Percentiles rank a stretch among this genome's conserved stretches.
These are phyloP conservation scores for Xiphorhynchus erythropygius DNA, from an alignment of 2,797 vertebrate species.

Conservation along the genomic window DNA sequence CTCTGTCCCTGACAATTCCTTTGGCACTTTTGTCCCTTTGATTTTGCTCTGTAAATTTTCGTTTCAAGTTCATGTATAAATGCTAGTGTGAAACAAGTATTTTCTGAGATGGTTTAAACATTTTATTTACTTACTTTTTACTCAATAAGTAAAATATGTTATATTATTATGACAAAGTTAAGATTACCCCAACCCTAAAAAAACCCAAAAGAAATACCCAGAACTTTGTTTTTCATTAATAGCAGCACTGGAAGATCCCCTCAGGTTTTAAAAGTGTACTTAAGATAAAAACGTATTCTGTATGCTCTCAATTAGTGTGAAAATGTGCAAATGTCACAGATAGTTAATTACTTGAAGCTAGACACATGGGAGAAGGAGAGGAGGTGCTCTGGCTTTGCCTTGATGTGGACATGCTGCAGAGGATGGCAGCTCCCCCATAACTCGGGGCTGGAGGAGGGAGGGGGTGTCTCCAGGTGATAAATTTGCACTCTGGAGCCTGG, in stretches of 20 bases:
- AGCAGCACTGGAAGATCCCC: not conserved
- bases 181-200: not conserved
- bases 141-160: not conserved
- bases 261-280: not conserved
- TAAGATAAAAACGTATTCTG: not conserved
- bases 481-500: not conserved
- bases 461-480: conserved; percentile 5
- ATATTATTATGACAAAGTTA: not conserved
- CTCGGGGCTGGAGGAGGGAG: not conserved
- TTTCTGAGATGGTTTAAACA: not conserved
- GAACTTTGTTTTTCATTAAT: not conserved
- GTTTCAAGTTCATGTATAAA: not conserved
- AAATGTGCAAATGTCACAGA: conserved; percentile 8
- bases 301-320: conserved; percentile 1
- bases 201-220: not conserved
- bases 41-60: not conserved
- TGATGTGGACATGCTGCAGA: not conserved
- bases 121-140: not conserved
- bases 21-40: not conserved
- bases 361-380: not conserved
- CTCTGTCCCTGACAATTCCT: not conserved
- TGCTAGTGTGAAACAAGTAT: not conserved
- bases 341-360: conserved; percentile 18
- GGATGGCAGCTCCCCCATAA: not conserved
- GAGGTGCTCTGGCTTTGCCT: not conserved